phyloP scores from a whole-genome alignment of 2,888 invertebrate species.

The Hirtodrosophila cameraria region DNA sequence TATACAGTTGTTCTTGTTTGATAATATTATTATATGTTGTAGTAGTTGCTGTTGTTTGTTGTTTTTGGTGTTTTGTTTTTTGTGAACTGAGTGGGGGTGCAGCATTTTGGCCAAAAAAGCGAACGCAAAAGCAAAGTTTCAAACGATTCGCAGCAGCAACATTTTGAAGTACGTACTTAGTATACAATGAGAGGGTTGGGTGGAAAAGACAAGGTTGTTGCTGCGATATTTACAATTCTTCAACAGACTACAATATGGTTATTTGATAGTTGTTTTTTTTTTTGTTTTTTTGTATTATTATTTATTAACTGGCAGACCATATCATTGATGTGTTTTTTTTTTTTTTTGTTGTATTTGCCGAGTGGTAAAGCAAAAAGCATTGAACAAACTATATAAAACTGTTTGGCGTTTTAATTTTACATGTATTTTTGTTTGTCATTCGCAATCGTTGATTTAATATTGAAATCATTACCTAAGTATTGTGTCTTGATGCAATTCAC shows the following conservation, averaged over 20 bases:
- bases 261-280: constrained; percentile 5
- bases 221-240: constrained; percentile 48
- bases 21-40: too few species aligned
- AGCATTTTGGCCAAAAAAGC: constrained; percentile 41
- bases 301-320: constrained; percentile 10
- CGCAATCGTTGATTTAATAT: constrained; percentile 34
- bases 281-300: not conserved
- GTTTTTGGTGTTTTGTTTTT: constrained; percentile 25
- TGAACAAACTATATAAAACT: constrained; percentile 38
- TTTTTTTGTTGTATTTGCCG: constrained; percentile 25
- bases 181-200: constrained; percentile 18
- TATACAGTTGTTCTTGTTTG: constrained; percentile 16
- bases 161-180: constrained; percentile 2
- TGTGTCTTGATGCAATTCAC: constrained; percentile 57
- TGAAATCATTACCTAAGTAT: constrained; percentile 7
- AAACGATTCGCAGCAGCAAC: constrained; percentile 42
- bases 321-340: constrained; percentile 14
- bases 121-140: constrained; percentile 45
- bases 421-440: constrained; percentile 24
- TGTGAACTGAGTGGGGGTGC: constrained; percentile 30
- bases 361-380: constrained; percentile 58
- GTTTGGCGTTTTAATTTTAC: constrained; percentile 8
- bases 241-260: constrained; percentile 40
- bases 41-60: constrained; percentile 7
- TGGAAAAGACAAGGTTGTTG: constrained; percentile 28